Percentiles rank a stretch among this genome's conserved stretches.
Conservation (phyloP, 1,140 invertebrate genomes). For the Papilio polytes region DNA sequence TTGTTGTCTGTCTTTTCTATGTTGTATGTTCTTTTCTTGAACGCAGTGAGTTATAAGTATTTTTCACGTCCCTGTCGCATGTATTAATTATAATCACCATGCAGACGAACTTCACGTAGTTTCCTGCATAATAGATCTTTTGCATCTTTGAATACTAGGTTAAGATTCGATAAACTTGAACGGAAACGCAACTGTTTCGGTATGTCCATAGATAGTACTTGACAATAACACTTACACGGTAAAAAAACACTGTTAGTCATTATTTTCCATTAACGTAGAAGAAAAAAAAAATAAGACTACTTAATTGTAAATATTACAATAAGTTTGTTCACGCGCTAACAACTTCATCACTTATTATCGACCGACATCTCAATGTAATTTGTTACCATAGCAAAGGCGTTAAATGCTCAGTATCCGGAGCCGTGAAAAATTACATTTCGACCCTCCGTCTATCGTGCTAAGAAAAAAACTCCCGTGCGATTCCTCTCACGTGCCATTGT, state of each 20-base stretch:
- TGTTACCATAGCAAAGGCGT: slow-evolving; percentile 37
- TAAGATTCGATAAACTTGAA: no score
- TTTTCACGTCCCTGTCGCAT: no score
- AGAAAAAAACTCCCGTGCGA: slow-evolving; percentile 71
- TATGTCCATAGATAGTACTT: no score
- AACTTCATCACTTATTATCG: slow-evolving; percentile 31
- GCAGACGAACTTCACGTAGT: no score
- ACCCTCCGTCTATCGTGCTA: slow-evolving; percentile 60
- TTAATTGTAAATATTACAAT: not conserved
- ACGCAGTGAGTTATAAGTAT: not conserved
- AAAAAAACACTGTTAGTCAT: not conserved
- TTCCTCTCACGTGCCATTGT: slow-evolving; percentile 76
- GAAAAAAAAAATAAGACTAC: not conserved
- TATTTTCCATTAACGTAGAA: not conserved
- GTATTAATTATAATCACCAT: no score
- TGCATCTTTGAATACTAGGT: no score
- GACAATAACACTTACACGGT: no score
- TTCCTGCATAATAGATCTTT: no score
- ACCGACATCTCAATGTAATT: slow-evolving; percentile 35
- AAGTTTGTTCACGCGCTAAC: not conserved
- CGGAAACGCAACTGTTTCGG: no score
- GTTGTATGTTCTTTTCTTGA: not conserved
- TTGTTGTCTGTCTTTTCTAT: no score
- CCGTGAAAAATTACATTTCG: slow-evolving; percentile 55
- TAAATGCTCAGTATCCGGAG: slow-evolving; percentile 48